Evolutionary conservation across 2,113 vertebrate genomes (phyloP).

Genomic region (Corvus moneduloides): DNA sequence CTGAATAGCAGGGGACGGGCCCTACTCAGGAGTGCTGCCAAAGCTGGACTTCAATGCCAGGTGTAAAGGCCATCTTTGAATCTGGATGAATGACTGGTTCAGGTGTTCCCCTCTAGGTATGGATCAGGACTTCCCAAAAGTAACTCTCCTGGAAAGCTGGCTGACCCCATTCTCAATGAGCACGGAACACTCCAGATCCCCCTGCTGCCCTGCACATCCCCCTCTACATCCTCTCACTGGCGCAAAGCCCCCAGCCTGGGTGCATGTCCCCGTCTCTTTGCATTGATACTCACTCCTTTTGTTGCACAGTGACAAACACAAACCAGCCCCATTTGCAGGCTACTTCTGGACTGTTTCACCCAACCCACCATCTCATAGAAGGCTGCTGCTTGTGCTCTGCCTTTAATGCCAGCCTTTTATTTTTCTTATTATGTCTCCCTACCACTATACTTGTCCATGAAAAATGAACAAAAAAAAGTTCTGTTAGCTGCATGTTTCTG

Average conservation of each 20-base stretch:
- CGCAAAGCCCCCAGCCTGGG: rapidly evolving
- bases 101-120: neutral
- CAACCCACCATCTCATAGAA: neutral
- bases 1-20: neutral
- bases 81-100: neutral
- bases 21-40: neutral
- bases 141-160: neutral
- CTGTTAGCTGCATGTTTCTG: neutral
- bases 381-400: neutral
- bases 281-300: neutral
- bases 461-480: neutral
- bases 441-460: neutral
- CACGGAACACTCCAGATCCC: neutral
- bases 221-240: neutral
- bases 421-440: neutral
- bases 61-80: neutral
- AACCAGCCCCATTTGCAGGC: neutral
- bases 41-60: neutral
- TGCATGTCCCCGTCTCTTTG: neutral
- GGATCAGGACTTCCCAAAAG: rapidly evolving
- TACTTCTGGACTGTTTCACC: neutral
- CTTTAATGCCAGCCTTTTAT: neutral
- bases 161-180: rapidly evolving
- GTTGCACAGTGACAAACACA: neutral
- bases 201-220: neutral